Percentiles rank a stretch among this genome's conserved stretches.
Conservation (phyloP, 2,113 vertebrate genomes). For the Rhinichthys klamathensis region DNA sequence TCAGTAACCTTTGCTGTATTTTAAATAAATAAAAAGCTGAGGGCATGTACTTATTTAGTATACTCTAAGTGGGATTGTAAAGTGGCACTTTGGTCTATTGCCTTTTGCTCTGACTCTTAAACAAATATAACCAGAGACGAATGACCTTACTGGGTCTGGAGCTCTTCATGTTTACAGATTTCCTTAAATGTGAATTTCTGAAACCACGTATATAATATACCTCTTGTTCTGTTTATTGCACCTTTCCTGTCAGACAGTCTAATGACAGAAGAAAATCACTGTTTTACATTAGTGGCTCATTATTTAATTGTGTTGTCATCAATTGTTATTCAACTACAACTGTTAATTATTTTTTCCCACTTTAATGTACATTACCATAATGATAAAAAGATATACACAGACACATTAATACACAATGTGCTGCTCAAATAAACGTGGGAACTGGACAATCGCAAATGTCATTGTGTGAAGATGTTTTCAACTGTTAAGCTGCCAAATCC, state of each 20-base stretch:
- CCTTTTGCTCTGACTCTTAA: constrained; percentile 34
- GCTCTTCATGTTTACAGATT: constrained; percentile 18
- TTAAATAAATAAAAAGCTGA: background rate
- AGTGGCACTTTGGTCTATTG: constrained; percentile 20
- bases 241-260: background rate
- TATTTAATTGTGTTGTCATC: background rate
- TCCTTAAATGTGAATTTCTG: constrained; percentile 18
- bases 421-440: background rate
- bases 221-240: background rate
- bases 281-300: background rate
- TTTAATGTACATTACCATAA: background rate
- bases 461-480: background rate
- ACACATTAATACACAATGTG: background rate
- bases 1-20: background rate
- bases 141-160: constrained; percentile 5
- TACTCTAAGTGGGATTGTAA: background rate
- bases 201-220: background rate
- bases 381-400: background rate
- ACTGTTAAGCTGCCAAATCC: background rate
- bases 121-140: constrained; percentile 14
- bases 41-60: background rate
- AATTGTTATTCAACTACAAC: background rate
- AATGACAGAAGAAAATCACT: background rate
- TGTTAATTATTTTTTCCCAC: background rate
- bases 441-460: background rate